Evolutionary conservation across 2,797 vertebrate genomes (phyloP).

Genomic region (Typhlichthys subterraneus): DNA sequence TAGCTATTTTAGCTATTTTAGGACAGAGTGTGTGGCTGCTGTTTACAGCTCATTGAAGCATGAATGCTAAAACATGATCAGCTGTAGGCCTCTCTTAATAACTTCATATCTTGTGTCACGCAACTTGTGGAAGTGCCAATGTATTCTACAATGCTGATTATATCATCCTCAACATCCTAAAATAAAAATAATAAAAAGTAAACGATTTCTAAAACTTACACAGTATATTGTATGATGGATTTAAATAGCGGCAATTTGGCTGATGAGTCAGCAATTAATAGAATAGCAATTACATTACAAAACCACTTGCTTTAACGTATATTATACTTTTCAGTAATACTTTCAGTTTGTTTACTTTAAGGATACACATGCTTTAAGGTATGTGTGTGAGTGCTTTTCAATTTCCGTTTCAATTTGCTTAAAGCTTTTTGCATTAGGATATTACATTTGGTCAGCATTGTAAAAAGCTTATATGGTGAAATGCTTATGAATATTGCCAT

Average conservation of each 20-base stretch:
- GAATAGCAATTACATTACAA: not conserved
- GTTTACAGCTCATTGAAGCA: conserved; percentile 59
- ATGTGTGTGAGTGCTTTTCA: too few relatives aligned
- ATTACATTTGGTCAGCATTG: too few relatives aligned
- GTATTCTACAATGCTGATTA: too few relatives aligned
- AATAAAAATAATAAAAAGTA: not conserved
- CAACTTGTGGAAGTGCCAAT: conserved; percentile 10
- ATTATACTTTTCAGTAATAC: too few relatives aligned
- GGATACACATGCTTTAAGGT: too few relatives aligned
- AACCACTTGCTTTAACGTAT: not conserved
- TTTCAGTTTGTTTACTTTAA: not conserved
- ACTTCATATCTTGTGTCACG: conserved; percentile 32
- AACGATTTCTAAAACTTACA: not conserved
- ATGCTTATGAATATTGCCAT: conserved; percentile 11
- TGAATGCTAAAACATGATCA: conserved; percentile 54
- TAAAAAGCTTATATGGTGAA: conserved; percentile 14
- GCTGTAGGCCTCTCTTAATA: conserved; percentile 14
- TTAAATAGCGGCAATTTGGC: too few relatives aligned
- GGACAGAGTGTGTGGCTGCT: conserved; percentile 47
- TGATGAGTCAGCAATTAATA: too few relatives aligned
- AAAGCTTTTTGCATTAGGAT: too few relatives aligned
- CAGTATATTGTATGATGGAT: not conserved
- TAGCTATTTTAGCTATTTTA: conserved; percentile 48
- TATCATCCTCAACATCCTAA: not conserved
- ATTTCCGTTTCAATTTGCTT: too few relatives aligned